Base-by-base conservation (phyloP, 2,797 vertebrate genomes). In the Cuculus canorus region DNA sequence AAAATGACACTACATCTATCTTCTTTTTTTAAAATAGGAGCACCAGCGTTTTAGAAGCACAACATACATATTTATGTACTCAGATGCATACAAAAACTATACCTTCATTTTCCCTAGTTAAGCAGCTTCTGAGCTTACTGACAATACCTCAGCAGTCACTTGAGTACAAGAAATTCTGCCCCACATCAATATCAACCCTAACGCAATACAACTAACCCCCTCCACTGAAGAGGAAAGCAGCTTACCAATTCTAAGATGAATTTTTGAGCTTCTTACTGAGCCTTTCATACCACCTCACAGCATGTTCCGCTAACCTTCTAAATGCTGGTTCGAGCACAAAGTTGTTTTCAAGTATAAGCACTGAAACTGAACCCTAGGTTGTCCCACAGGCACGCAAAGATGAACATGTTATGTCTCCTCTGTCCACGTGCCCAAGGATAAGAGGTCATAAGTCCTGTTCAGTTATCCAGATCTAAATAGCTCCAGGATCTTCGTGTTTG, bases 381-480 rank as follows among this genome's bases (percentile, higher is more conserved):
- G 33, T 60, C 22, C 33, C 28, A 52, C 0, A n/a, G 39, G n/a
- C 35, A 59, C 8, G 11, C 11, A 9, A 81, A 84, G 13, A 75
- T 9, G 10, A 79, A 60, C 35, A 37, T 33, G 13, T 39, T 39
- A 12, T 0, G 6, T 18, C 11, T 83, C 56, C 33, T 86, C 39
- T 78, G 63, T 35, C 59, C 32, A 25, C 16, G 12, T 0, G 0
- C 7, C 23, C 0, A 0, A 81, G 23, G 8, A 56, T 35, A 10
- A 80, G 53, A 86, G 75, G 11, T 33, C 48, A 68, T n/a, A 86
- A 77, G 11, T 73, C 52, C 11, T 39, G 11, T 17, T 75, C 30
- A 33, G 30, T 60, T 88, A 71, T 3, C 28, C 22, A 45, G 28
- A 9, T 22, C 57, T 37, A 57, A 61, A 33, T 1, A 76, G 13